These are phyloP conservation scores for Epistrophella euchroma DNA, from an alignment of 2,888 invertebrate genomes.

Conservation along the genomic window DNA sequence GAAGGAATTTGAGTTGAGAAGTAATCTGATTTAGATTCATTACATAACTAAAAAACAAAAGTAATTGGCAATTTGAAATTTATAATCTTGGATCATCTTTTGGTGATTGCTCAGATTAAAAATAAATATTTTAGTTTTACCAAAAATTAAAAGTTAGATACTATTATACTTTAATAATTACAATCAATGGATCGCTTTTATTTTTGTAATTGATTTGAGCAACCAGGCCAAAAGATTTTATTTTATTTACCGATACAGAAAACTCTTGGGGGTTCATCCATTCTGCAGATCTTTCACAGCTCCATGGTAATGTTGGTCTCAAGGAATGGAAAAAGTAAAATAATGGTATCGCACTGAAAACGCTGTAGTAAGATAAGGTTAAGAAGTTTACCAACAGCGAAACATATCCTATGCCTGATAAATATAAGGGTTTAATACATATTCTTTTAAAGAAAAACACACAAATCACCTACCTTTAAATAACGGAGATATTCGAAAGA, in stretches of 20 bases:
- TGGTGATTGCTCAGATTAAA: neutral
- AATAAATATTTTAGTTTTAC: neutral
- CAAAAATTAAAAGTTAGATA: too few relatives aligned
- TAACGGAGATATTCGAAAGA: conserved; percentile 87
- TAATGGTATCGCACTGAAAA: conserved; percentile 85
- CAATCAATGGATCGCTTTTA: too few relatives aligned
- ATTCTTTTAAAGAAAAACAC: neutral
- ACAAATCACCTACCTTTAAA: conserved; percentile 36
- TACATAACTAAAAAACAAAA: neutral
- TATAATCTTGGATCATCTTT: neutral
- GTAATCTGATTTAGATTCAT: neutral
- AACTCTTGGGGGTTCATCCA: conserved; percentile 54
- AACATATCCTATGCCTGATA: conserved; percentile 92
- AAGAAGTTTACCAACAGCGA: conserved; percentile 91
- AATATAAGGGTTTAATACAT: neutral
- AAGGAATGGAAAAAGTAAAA: conserved; percentile 90
- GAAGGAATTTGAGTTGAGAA: conserved; percentile 17
- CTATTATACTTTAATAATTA: too few relatives aligned
- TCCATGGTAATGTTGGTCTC: conserved; percentile 89
- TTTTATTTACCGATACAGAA: neutral
- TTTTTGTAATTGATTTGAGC: too few relatives aligned
- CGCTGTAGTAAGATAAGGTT: conserved; percentile 89
- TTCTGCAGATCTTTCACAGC: conserved; percentile 86
- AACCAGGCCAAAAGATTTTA: too few relatives aligned
- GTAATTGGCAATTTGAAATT: neutral